Evolutionary conservation across 1,140 invertebrate genomes (phyloP).

Genomic region (Bombyx mandarina): DNA sequence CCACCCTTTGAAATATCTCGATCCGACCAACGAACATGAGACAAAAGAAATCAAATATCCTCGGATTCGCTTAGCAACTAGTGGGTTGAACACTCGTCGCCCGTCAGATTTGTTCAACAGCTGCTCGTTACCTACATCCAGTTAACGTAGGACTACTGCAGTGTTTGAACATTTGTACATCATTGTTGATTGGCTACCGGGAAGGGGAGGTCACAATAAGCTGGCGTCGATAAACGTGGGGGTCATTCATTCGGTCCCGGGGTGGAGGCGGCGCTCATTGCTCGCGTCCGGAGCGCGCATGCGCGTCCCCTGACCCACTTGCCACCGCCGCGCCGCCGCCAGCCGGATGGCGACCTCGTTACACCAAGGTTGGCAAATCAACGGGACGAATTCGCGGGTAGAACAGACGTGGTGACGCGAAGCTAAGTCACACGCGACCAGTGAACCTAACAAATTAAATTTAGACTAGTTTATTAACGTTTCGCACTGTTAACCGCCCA

Average conservation of each 20-base stretch:
- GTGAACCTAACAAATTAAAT: slow-evolving; percentile 15
- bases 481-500: background rate
- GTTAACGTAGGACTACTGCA: slow-evolving; percentile 23
- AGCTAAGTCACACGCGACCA: slow-evolving; percentile 13
- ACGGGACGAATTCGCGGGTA: slow-evolving; percentile 40
- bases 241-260: slow-evolving; percentile 49
- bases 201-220: slow-evolving; percentile 44
- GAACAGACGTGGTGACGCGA: slow-evolving; percentile 46
- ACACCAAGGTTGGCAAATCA: slow-evolving; percentile 60
- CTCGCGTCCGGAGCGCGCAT: slow-evolving; percentile 54
- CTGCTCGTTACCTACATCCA: slow-evolving; percentile 35
- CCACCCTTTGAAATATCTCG: too few relatives aligned
- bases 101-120: slow-evolving; percentile 51
- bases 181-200: slow-evolving; percentile 17
- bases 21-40: slow-evolving; percentile 30
- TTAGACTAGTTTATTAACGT: slow-evolving; percentile 11
- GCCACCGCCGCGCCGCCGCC: slow-evolving; percentile 34
- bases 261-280: slow-evolving; percentile 61
- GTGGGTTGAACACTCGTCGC: slow-evolving; percentile 37
- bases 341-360: slow-evolving; percentile 46
- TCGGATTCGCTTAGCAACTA: slow-evolving; percentile 52
- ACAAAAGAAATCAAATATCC: slow-evolving; percentile 4
- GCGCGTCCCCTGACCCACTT: slow-evolving; percentile 60
- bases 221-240: slow-evolving; percentile 35
- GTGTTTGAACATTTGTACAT: slow-evolving; percentile 12